phyloP scores from a whole-genome alignment of 2,113 vertebrate species.

The Corvus moneduloides region DNA sequence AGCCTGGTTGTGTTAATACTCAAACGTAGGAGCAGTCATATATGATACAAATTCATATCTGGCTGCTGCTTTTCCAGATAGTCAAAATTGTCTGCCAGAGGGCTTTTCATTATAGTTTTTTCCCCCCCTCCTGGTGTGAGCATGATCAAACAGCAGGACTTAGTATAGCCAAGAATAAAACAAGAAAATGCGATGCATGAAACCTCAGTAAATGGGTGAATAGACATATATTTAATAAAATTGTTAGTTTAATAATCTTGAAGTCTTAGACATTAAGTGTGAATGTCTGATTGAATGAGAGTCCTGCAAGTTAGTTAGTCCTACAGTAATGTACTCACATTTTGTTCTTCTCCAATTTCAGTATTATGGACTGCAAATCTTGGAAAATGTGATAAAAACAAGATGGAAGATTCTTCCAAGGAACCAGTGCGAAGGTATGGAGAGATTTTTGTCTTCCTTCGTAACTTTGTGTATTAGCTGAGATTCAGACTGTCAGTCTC shows the following conservation, averaged over 20 bases:
- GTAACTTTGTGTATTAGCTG: background rate
- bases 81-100: constrained; percentile 70
- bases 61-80: constrained; percentile 72
- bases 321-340: constrained; percentile 69
- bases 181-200: constrained; percentile 77
- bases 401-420: constrained; percentile 98
- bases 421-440: constrained; percentile 95
- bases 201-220: constrained; percentile 78
- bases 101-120: constrained; percentile 62
- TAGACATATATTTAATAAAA: constrained; percentile 72
- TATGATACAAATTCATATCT: constrained; percentile 71
- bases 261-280: constrained; percentile 75
- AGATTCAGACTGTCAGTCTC: background rate
- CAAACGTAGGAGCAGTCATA: constrained; percentile 66
- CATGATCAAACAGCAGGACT: constrained; percentile 92
- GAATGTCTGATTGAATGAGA: constrained; percentile 78
- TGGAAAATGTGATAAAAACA: constrained; percentile 98
- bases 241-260: constrained; percentile 70
- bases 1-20: constrained; percentile 71
- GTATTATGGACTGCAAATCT: constrained; percentile 98
- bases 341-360: constrained; percentile 83
- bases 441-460: background rate
- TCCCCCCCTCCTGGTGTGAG: constrained; percentile 83
- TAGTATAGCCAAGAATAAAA: constrained; percentile 72
- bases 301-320: constrained; percentile 60